These are phyloP conservation scores for Columba guinea DNA, from an alignment of 2,797 vertebrate species.

Conservation along the genomic window DNA sequence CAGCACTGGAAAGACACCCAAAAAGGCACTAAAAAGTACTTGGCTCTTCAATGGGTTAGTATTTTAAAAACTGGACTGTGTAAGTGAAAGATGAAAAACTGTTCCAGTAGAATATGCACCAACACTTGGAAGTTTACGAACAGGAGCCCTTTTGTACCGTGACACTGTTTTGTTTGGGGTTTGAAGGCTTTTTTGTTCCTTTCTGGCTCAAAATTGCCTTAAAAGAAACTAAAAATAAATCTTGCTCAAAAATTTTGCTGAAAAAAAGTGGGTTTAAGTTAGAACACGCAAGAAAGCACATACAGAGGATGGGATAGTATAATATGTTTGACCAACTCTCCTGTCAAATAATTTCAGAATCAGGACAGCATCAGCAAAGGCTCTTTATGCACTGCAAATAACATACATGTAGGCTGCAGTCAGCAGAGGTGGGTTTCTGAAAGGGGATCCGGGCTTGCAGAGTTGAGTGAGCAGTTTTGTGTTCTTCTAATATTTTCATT, in stretches of 20 bases:
- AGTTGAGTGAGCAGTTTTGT: not conserved
- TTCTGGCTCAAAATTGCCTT: conserved; percentile 35
- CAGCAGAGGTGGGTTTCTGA: not conserved
- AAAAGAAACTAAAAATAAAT: conserved; percentile 14
- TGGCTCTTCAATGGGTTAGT: conserved; percentile 1
- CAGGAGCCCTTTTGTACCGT: conserved; percentile 41
- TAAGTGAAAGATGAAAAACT: conserved; percentile 27
- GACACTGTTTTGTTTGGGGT: not conserved
- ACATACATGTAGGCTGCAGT: not conserved
- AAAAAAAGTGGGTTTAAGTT: not conserved
- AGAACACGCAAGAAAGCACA: not conserved
- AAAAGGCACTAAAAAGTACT: not conserved
- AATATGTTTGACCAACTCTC: not conserved
- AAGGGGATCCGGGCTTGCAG: not conserved
- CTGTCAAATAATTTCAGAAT: not conserved
- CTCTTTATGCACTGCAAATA: accelerated
- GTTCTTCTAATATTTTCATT: not conserved
- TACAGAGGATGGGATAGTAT: not conserved
- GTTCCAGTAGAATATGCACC: not conserved
- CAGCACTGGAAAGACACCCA: not conserved
- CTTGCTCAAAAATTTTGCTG: not conserved
- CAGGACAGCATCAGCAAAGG: not conserved
- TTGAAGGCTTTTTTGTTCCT: conserved; percentile 21
- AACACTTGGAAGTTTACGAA: conserved; percentile 40
- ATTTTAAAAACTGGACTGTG: not conserved